These are phyloP conservation scores for Sander vitreus DNA, from an alignment of 2,113 vertebrate species.

Conservation along the genomic window DNA sequence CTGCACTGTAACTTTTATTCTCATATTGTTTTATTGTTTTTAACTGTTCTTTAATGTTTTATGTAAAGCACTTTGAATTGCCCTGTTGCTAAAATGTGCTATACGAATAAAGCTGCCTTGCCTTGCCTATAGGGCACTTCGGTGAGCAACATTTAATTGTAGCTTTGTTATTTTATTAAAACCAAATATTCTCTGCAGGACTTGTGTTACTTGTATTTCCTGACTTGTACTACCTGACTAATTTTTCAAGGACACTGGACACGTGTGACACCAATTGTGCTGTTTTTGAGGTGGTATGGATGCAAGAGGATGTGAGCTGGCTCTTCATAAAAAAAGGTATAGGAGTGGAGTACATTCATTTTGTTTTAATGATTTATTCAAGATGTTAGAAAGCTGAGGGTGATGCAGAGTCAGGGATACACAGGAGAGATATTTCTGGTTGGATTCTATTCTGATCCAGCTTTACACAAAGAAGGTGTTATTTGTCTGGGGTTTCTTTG, in stretches of 20 bases:
- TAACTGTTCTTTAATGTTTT: no score
- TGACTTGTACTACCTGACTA: not conserved
- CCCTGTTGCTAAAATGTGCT: no score
- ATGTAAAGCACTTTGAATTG: no score
- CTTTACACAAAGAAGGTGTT: constrained; percentile 10
- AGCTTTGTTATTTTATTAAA: constrained; percentile 22
- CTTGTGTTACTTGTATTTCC: not conserved
- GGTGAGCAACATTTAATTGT: constrained; percentile 20
- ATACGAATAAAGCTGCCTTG: no score
- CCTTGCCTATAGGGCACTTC: not conserved
- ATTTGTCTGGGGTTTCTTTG: constrained; percentile 32
- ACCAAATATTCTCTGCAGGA: constrained; percentile 12
- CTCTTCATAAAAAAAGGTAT: not conserved
- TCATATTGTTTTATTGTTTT: no score
- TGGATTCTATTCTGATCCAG: constrained; percentile 41
- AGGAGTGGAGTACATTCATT: constrained; percentile 6
- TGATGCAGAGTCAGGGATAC: constrained; percentile 35
- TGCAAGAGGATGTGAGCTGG: not conserved
- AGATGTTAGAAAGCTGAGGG: constrained; percentile 36
- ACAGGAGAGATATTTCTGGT: constrained; percentile 30
- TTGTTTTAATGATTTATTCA: constrained; percentile 44
- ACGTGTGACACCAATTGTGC: not conserved
- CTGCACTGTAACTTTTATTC: no score
- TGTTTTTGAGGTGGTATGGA: not conserved
- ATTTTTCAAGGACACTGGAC: not conserved